phyloP scores from a whole-genome alignment of 2,888 invertebrate genomes.

The Megalurothrips usitatus region DNA sequence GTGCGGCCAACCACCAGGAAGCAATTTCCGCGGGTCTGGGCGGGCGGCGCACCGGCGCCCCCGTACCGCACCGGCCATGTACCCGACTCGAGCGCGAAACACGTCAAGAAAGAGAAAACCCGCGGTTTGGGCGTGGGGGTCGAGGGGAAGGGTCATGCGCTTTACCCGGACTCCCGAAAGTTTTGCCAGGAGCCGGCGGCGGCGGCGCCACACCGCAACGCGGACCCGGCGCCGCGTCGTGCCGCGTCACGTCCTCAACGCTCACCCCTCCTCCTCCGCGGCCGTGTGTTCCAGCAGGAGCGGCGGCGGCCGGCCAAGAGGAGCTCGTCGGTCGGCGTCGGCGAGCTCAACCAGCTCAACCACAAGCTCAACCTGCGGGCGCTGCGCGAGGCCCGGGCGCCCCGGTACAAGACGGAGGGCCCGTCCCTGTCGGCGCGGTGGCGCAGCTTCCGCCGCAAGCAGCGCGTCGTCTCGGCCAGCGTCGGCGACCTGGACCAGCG shows the following conservation, averaged over 20 bases:
- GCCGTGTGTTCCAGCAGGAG: neutral
- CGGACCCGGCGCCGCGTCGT: too few relatives aligned
- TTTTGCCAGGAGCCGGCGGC: too few relatives aligned
- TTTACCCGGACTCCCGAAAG: too few relatives aligned
- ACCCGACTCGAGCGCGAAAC: too few relatives aligned
- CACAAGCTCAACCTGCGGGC: constrained; percentile 3
- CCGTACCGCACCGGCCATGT: too few relatives aligned
- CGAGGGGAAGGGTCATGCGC: too few relatives aligned
- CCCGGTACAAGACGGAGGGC: constrained; percentile 9
- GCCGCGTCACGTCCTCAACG: too few relatives aligned
- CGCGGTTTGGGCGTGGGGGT: too few relatives aligned
- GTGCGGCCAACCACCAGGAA: neutral
- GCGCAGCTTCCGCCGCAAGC: constrained; percentile 36
- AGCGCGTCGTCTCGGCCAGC: constrained; percentile 29
- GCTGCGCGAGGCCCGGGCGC: neutral
- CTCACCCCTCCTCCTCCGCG: too few relatives aligned
- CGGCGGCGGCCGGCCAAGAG: neutral
- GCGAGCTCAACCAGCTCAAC: constrained; percentile 9
- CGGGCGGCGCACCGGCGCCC: neutral
- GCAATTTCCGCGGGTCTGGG: neutral
- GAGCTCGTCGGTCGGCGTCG: constrained; percentile 9
- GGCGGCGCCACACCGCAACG: too few relatives aligned
- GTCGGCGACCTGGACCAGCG: constrained; percentile 27
- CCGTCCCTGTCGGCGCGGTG: constrained; percentile 35
- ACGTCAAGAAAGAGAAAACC: too few relatives aligned